These are phyloP conservation scores for Neolamprologus falcicula DNA, from an alignment of 2,113 vertebrate genomes.

Conservation along the genomic window DNA sequence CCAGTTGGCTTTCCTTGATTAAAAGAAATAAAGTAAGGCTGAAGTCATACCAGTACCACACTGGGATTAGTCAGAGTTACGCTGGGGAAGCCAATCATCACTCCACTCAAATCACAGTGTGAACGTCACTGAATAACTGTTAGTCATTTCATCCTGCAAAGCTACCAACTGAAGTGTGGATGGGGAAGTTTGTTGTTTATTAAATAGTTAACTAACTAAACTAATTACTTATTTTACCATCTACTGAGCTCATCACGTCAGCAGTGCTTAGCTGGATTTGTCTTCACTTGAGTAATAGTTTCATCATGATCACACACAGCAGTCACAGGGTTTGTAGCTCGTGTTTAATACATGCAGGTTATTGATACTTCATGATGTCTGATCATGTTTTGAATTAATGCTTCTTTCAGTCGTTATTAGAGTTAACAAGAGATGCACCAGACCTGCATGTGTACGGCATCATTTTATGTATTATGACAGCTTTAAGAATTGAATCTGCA, in stretches of 20 bases:
- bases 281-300: neutral
- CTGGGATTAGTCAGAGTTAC: neutral
- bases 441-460: neutral
- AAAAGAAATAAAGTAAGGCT: neutral
- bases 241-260: rapidly evolving
- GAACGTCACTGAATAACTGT: neutral
- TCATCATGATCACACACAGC: neutral
- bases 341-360: neutral
- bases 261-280: neutral
- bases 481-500: neutral
- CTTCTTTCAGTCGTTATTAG: neutral
- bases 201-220: neutral
- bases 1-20: rapidly evolving
- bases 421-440: neutral
- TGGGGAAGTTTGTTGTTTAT: rapidly evolving
- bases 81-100: neutral
- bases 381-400: neutral
- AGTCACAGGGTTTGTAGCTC: neutral
- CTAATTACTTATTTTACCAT: neutral
- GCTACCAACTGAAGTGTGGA: neutral
- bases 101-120: neutral
- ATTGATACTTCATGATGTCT: neutral
- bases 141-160: neutral
- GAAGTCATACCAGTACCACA: neutral
- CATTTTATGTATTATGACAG: neutral